Evolutionary conservation across 2,113 vertebrate genomes (phyloP).

Genomic region (Toxotes jaculatrix): DNA sequence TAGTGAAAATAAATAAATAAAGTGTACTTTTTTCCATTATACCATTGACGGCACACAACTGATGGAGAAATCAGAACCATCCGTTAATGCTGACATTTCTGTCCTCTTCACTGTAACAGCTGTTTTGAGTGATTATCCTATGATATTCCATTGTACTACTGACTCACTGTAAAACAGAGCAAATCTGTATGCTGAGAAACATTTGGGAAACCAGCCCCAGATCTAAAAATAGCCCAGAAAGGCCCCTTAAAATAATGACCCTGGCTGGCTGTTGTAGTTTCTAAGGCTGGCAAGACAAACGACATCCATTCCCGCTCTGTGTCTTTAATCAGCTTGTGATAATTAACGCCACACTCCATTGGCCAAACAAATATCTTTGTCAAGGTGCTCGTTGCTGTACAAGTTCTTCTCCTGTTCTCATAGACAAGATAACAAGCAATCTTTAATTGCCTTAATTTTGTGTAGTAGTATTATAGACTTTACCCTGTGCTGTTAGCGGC

Average conservation of each 20-base stretch:
- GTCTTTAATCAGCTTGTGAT: slow-evolving; percentile 86
- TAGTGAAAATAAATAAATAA: background rate
- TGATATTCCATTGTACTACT: background rate
- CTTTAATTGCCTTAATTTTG: slow-evolving; percentile 87
- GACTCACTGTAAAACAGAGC: slow-evolving; percentile 6
- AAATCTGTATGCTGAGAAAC: slow-evolving; percentile 23
- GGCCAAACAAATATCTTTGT: slow-evolving; percentile 89
- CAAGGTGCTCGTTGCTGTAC: slow-evolving; percentile 86
- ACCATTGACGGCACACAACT: background rate
- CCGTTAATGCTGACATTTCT: background rate
- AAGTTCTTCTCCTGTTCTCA: slow-evolving; percentile 84
- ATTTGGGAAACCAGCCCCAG: slow-evolving; percentile 44
- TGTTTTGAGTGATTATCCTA: background rate
- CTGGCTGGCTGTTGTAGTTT: slow-evolving; percentile 63
- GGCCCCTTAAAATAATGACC: slow-evolving; percentile 76
- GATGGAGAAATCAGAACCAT: background rate
- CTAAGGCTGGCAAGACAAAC: slow-evolving; percentile 83
- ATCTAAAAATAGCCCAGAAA: slow-evolving; percentile 65
- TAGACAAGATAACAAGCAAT: slow-evolving; percentile 87
- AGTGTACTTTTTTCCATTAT: background rate
- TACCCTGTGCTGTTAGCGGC: background rate
- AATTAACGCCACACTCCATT: slow-evolving; percentile 87
- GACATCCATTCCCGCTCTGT: slow-evolving; percentile 80
- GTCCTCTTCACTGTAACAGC: background rate
- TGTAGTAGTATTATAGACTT: slow-evolving; percentile 60